A percentile compares a stretch with the other conserved stretches of the same genome.
Conservation (phyloP, 2,888 invertebrate genomes). For the Apotomis capreana region DNA sequence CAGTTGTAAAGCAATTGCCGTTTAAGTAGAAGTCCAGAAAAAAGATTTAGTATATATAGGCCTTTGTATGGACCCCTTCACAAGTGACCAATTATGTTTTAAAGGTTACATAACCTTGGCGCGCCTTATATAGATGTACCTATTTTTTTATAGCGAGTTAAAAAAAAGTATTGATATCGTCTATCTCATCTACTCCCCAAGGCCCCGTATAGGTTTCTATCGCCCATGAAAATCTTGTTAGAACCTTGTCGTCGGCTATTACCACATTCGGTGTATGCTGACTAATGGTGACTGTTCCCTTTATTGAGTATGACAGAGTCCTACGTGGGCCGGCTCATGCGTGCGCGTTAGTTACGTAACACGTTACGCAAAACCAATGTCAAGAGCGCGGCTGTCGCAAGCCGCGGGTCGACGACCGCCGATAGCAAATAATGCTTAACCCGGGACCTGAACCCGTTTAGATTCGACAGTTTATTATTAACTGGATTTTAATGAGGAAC, state of each 20-base stretch:
- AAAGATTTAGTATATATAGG: too few species aligned
- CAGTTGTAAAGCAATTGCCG: too few species aligned
- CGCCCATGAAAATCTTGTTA: background rate
- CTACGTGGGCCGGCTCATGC: background rate
- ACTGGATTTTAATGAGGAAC: slow-evolving; percentile 3
- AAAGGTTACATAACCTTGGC: too few species aligned
- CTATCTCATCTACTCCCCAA: background rate
- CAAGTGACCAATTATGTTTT: too few species aligned
- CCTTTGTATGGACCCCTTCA: too few species aligned
- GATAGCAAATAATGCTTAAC: slow-evolving; percentile 61
- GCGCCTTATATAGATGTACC: too few species aligned
- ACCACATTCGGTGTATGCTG: background rate
- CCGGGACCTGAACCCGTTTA: slow-evolving; percentile 50
- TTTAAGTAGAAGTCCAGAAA: too few species aligned
- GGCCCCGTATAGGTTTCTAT: background rate
- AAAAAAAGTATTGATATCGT: too few species aligned
- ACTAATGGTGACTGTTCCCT: background rate
- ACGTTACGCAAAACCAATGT: slow-evolving; percentile 74
- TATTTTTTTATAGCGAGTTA: too few species aligned
- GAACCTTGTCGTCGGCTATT: background rate
- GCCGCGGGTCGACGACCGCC: slow-evolving; percentile 62
- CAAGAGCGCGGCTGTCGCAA: slow-evolving; percentile 65
- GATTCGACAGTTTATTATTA: slow-evolving; percentile 46
- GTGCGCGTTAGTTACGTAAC: slow-evolving; percentile 56
- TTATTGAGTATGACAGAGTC: background rate